A percentile compares a stretch with the other conserved stretches of the same genome.
Evolutionary conservation across 2,888 invertebrate species (phyloP).

Genomic region (Leptinotarsa juncta): DNA sequence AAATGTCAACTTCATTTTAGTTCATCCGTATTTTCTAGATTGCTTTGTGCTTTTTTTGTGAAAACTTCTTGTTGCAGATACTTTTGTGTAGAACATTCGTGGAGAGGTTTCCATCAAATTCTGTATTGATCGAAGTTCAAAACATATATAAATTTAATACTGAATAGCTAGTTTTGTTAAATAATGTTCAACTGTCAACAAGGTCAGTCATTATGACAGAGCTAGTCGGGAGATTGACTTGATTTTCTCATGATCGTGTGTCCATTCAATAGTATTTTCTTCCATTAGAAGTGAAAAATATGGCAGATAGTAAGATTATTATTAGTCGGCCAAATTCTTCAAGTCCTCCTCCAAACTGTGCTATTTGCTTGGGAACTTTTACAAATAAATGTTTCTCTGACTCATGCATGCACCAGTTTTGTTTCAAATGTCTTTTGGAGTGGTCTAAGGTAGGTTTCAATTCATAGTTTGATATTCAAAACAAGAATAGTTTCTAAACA

Average conservation of each 20-base stretch:
- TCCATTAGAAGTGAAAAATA: slow-evolving; percentile 32
- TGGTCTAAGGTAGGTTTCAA: slow-evolving; percentile 83
- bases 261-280: slow-evolving; percentile 3
- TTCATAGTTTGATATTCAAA: too few relatives aligned
- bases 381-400: slow-evolving; percentile 92
- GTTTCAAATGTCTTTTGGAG: slow-evolving; percentile 90
- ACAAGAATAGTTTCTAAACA: too few relatives aligned
- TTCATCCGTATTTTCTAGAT: slow-evolving; percentile 1
- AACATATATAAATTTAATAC: neutral
- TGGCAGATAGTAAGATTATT: slow-evolving; percentile 55
- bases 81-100: neutral
- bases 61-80: neutral
- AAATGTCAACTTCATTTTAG: neutral
- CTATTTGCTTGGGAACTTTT: slow-evolving; percentile 90
- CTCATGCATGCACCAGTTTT: slow-evolving; percentile 93
- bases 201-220: slow-evolving; percentile 42
- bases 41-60: slow-evolving; percentile 5
- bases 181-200: slow-evolving; percentile 29
- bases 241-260: slow-evolving; percentile 18
- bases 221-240: slow-evolving; percentile 28
- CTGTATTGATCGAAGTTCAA: neutral
- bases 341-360: slow-evolving; percentile 86
- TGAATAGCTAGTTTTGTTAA: neutral
- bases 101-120: neutral
- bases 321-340: slow-evolving; percentile 52